Evolutionary conservation across 2,888 invertebrate species (phyloP).

Genomic region (Peribatodes rhomboidaria): DNA sequence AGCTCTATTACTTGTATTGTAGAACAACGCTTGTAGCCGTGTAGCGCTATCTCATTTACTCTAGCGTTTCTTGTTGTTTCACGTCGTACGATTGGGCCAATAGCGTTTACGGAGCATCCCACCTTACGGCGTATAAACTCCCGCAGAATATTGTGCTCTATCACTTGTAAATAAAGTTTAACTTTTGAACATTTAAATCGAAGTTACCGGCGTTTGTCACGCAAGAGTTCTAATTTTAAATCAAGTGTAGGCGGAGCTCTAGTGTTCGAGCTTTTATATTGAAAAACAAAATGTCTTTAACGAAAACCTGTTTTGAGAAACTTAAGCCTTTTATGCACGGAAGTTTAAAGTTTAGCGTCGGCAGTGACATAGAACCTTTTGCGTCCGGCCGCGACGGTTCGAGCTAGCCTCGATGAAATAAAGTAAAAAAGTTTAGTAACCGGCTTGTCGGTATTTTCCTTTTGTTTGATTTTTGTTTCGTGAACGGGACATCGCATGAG

Average conservation of each 20-base stretch:
- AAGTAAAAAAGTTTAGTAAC: constrained; percentile 85
- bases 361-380: constrained; percentile 77
- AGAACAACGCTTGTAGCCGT: constrained; percentile 48
- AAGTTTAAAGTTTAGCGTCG: constrained; percentile 76
- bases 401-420: constrained; percentile 73
- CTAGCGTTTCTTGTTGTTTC: constrained; percentile 84
- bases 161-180: constrained; percentile 82
- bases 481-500: constrained; percentile 84
- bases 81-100: constrained; percentile 83
- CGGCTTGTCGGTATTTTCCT: constrained; percentile 84
- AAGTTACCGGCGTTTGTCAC: constrained; percentile 85
- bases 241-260: constrained; percentile 86
- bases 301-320: constrained; percentile 84
- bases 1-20: constrained; percentile 15
- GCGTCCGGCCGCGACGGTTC: constrained; percentile 50
- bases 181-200: constrained; percentile 83
- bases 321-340: constrained; percentile 84
- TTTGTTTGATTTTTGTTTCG: constrained; percentile 84
- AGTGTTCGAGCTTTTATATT: constrained; percentile 81
- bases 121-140: constrained; percentile 82
- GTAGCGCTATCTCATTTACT: constrained; percentile 76
- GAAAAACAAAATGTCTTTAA: constrained; percentile 85
- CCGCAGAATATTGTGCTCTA: constrained; percentile 82
- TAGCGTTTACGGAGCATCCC: constrained; percentile 84
- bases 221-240: constrained; percentile 87